phyloP scores from a whole-genome alignment of 1,140 invertebrate species.

The Trichomalopsis sarcophagae region DNA sequence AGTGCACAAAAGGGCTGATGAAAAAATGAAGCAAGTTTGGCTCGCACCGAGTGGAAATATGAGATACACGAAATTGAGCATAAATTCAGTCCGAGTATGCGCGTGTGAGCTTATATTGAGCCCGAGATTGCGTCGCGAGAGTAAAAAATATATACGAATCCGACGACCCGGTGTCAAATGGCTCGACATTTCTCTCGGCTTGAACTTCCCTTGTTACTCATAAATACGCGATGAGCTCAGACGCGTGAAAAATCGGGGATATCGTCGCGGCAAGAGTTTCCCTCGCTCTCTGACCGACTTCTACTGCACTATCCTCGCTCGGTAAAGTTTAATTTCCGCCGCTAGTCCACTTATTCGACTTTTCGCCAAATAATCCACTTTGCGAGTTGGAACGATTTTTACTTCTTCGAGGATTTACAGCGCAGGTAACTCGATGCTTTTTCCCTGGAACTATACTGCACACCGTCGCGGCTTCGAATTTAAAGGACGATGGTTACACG shows the following conservation, averaged over 20 bases:
- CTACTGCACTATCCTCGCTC: background rate
- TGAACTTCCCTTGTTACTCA: slow-evolving; percentile 24
- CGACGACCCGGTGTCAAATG: slow-evolving; percentile 38
- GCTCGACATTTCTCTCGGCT: slow-evolving; percentile 50
- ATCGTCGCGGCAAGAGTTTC: background rate
- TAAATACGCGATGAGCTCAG: slow-evolving; percentile 54
- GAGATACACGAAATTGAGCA: slow-evolving; percentile 16
- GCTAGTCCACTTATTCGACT: slow-evolving; percentile 8
- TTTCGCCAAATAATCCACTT: slow-evolving; percentile 19
- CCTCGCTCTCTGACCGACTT: slow-evolving; percentile 22
- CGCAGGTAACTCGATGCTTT: background rate
- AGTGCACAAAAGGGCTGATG: background rate
- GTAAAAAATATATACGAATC: slow-evolving; percentile 31
- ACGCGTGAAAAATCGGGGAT: background rate
- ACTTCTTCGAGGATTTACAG: no score
- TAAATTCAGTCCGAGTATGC: background rate
- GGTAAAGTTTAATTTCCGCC: slow-evolving; percentile 16
- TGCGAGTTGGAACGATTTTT: no score
- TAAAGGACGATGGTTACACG: background rate
- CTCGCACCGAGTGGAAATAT: background rate
- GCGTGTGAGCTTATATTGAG: no score
- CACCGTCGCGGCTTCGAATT: background rate
- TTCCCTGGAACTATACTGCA: background rate
- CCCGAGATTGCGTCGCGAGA: background rate
- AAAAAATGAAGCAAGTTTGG: slow-evolving; percentile 6